A percentile compares a stretch with the other conserved stretches of the same genome.
Evolutionary conservation across 2,113 vertebrate species (phyloP).

Genomic region (Vulpes ferrilata): DNA sequence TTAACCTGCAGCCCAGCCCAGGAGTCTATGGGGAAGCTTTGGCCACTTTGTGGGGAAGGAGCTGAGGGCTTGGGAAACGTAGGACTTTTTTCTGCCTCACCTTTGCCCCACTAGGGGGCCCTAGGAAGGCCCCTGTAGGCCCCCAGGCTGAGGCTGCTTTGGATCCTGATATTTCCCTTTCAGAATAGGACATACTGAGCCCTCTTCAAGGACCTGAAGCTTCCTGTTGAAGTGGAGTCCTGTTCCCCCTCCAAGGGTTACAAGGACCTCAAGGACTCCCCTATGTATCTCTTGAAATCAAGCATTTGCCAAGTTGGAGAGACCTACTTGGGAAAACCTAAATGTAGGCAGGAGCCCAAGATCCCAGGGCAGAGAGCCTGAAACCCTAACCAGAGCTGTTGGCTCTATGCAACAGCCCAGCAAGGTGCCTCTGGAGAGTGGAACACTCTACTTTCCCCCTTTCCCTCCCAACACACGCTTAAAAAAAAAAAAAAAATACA

Average conservation of each 20-base stretch:
- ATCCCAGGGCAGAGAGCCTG: background rate
- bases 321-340: constrained; percentile 3
- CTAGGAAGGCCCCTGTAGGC: background rate
- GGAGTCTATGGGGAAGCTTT: background rate
- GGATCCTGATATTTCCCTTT: background rate
- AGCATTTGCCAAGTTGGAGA: background rate
- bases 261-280: background rate
- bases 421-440: background rate
- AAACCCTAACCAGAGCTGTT: background rate
- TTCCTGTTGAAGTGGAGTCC: background rate
- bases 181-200: background rate
- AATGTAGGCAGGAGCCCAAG: background rate
- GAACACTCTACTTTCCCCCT: background rate
- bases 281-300: background rate
- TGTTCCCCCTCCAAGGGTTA: background rate
- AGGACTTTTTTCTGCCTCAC: background rate
- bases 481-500: background rate
- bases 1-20: background rate
- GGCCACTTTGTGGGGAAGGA: background rate
- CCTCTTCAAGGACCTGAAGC: background rate
- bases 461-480: background rate
- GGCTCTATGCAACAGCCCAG: background rate
- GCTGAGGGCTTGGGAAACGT: background rate
- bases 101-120: constrained; percentile 19
- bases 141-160: background rate